These are phyloP conservation scores for Hesperophylax magnus DNA, from an alignment of 1,140 invertebrate genomes.

Conservation along the genomic window DNA sequence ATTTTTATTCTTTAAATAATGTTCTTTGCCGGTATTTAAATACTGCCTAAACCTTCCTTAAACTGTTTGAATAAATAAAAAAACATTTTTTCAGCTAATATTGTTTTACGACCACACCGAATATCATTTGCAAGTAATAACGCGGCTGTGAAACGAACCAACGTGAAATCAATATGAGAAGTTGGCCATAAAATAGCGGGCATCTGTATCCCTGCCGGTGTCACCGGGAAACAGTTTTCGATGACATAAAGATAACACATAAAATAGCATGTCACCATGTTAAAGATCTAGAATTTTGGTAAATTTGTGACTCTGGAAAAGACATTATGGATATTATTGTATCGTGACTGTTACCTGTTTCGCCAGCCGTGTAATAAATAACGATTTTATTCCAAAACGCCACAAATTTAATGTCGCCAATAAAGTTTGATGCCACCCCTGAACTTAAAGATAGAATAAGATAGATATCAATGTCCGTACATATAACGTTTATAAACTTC, in stretches of 20 bases:
- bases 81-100: too few relatives aligned
- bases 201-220: slow-evolving; percentile 24
- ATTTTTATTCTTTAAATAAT: too few relatives aligned
- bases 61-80: too few relatives aligned
- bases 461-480: slow-evolving; percentile 35
- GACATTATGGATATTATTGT: slow-evolving; percentile 34
- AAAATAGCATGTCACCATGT: slow-evolving; percentile 37
- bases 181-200: slow-evolving; percentile 14
- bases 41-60: too few relatives aligned
- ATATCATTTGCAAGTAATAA: neutral
- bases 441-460: slow-evolving; percentile 10
- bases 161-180: slow-evolving; percentile 30
- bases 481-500: slow-evolving; percentile 38
- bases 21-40: too few relatives aligned
- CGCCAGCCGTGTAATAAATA: slow-evolving; percentile 32
- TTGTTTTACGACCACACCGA: too few relatives aligned
- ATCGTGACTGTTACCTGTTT: slow-evolving; percentile 42
- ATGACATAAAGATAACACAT: slow-evolving; percentile 38
- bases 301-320: slow-evolving; percentile 32
- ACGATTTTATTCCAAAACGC: slow-evolving; percentile 44
- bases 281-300: slow-evolving; percentile 17
- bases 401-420: slow-evolving; percentile 46
- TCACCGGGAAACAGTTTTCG: slow-evolving; percentile 24
- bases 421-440: slow-evolving; percentile 42
- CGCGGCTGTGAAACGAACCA: slow-evolving; percentile 12